Conservation (phyloP, 2,888 invertebrate species). For the Onchidella celtica region DNA sequence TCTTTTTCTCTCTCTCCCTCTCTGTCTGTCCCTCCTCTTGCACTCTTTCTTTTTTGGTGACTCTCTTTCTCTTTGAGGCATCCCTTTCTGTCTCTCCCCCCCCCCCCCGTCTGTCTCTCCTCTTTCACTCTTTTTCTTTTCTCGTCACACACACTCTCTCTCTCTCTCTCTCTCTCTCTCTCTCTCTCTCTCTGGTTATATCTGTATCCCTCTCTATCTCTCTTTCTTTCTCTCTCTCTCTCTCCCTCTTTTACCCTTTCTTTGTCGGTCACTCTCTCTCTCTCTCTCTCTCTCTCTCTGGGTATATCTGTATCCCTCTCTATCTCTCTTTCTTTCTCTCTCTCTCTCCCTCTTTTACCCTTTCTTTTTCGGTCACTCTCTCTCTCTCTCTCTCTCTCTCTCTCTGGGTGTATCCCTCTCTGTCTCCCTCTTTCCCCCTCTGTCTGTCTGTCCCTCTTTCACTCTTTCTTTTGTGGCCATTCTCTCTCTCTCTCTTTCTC, state of each 20-base stretch:
- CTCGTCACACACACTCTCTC: neutral
- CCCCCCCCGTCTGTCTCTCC: neutral
- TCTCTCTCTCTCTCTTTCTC: neutral
- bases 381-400: too few relatives aligned
- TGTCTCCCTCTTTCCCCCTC: too few relatives aligned
- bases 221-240: neutral
- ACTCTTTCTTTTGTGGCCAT: neutral
- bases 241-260: neutral
- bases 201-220: too few relatives aligned
- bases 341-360: neutral
- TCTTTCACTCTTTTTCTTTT: too few relatives aligned
- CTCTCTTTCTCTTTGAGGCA: neutral
- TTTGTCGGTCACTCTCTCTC: too few relatives aligned
- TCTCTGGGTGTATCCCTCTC: too few relatives aligned
- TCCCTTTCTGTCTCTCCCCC: neutral
- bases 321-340: too few relatives aligned
- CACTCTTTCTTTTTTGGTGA: neutral
- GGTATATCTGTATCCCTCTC: too few relatives aligned
- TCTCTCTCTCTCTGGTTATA: neutral
- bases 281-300: too few relatives aligned
- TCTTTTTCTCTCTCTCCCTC: neutral
- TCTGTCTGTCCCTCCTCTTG: neutral
- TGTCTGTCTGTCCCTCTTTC: too few relatives aligned
- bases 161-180: neutral
- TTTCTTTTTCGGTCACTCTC: too few relatives aligned